Evolutionary conservation across 2,888 invertebrate species (phyloP), one percentile per base, ranked within the genome.

Genomic region (Temnothorax unifasciatus): DNA sequence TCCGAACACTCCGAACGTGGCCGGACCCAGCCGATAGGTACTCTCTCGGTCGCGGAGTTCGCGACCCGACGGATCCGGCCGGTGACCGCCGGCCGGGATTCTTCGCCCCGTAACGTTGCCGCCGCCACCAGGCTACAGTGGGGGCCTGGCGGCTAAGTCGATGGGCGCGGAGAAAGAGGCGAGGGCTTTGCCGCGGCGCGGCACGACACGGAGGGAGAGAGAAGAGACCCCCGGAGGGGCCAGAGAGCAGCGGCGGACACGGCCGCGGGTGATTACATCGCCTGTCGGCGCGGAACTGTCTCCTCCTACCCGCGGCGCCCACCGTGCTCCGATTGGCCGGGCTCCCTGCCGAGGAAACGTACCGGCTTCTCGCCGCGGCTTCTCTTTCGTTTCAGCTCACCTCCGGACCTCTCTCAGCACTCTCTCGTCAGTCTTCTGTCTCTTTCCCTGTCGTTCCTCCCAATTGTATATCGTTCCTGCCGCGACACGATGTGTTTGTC

Each of bases 231-330:
- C 90, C 88, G 89, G 90, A 91, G 90, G 90, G 90, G 89, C 88
- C 90, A 89, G 91, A 89, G 89, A 90, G 89, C 91, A 90, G 85
- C 89, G 84, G 88, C 91, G 87, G 88, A 92, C 92, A 93, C 93
- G 91, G 93, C 93, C 92, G 92, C 93, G 93, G 93, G 93, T 94
- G 94, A 94, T 94, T 94, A 94, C 94, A 93, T 94, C 93, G 94
- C 89, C 92, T 93, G 94, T 94, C 94, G 94, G 93, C 93, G 94
- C 93, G 93, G 94, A 94, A 94, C 94, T 94, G 94, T 94, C 94
- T 94, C 94, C 94, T 94, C 94, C 94, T 93, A 94, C 93, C 93
- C 93, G 92, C 92, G 93, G 93, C 93, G 93, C 94, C 93, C 93
- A 94, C 93, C 90, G 86, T 84, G 82, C 91, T 91, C 93, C 89